Conservation (phyloP, 1,140 invertebrate species). For the Augochlora pura region DNA sequence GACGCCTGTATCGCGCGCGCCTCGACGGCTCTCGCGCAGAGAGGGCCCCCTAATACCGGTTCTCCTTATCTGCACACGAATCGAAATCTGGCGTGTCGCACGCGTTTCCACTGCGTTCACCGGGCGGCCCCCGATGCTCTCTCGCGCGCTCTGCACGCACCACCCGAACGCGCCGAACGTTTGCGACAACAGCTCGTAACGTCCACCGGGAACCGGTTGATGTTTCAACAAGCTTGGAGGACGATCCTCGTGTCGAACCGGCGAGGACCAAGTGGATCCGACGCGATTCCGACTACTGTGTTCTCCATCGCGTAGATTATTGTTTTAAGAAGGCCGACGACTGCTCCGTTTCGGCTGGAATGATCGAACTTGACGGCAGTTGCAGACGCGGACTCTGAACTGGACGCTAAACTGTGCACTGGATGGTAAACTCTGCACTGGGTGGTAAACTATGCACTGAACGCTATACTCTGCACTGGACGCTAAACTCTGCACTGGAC, state of each 20-base stretch:
- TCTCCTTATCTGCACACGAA: conserved; percentile 69
- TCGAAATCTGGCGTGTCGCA: conserved; percentile 73
- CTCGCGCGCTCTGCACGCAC: conserved; percentile 41
- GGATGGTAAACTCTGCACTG: too few species aligned
- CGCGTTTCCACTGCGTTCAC: conserved; percentile 63
- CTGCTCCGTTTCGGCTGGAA: too few species aligned
- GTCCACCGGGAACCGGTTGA: conserved; percentile 36
- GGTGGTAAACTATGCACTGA: too few species aligned
- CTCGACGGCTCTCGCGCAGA: conserved; percentile 8
- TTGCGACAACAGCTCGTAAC: conserved; percentile 23
- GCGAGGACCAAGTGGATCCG: background rate
- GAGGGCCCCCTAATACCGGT: conserved; percentile 65
- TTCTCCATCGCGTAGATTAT: background rate
- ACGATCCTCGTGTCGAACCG: background rate
- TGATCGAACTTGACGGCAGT: too few species aligned
- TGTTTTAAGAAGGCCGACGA: too few species aligned
- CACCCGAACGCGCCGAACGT: conserved; percentile 34
- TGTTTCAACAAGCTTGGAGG: conserved; percentile 34
- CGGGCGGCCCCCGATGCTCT: conserved; percentile 28
- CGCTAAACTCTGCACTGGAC: too few species aligned
- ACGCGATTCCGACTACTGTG: background rate
- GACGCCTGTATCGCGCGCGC: conserved; percentile 29
- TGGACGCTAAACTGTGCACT: too few species aligned
- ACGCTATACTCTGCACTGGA: too few species aligned
- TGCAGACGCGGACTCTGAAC: too few species aligned